Evolutionary conservation across 2,888 invertebrate genomes (phyloP), one percentile per base, ranked within the genome.

Genomic region (Macrophya annulata): DNA sequence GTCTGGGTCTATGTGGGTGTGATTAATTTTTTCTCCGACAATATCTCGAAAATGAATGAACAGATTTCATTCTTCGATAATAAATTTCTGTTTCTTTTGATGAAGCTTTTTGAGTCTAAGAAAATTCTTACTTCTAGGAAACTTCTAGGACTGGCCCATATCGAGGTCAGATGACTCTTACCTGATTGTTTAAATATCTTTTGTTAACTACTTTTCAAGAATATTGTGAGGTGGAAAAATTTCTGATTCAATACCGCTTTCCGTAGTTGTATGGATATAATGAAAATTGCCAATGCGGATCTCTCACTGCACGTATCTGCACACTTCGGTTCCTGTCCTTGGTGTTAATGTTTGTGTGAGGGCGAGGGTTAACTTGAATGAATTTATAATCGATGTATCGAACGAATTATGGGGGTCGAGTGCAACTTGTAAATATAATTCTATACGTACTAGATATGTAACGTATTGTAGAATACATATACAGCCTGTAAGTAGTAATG

Each of bases 341-440:
- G 17, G 55, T 37, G 43, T 2, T 1, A 40, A 40, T 43, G 40
- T 51, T n/a, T 55, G 55, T 55, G 31, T 17, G 25, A 55, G 77
- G 51, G 51, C 77, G 43, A 51, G 55, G 55, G 77, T 77, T 51
- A 77, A 77, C 17, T 25, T 77, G 17, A 31, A 37, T 77, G n/a
- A 31, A 55, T 77, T 77, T 77, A 55, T 77, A 84, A 84, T 71
- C 71, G 72, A 48, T 48, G 71, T 40, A 88, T 90, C 87, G 88
- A 90, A 86, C 88, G 86, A 81, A 87, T 89, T 88, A 89, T 89
- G 79, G 89, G 89, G 89, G 90, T 90, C 90, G 89, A 90, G 51
- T 77, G 77, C 77, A 77, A 77, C 77, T 77, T 51, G 37, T 55
- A 10, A 77, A 77, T 77, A 77, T 77, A 37, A 77, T 43, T 31